Percentiles rank a stretch among this genome's conserved stretches.
Evolutionary conservation across 1,140 invertebrate species (phyloP).

Genomic region (Parapsyche elsis): DNA sequence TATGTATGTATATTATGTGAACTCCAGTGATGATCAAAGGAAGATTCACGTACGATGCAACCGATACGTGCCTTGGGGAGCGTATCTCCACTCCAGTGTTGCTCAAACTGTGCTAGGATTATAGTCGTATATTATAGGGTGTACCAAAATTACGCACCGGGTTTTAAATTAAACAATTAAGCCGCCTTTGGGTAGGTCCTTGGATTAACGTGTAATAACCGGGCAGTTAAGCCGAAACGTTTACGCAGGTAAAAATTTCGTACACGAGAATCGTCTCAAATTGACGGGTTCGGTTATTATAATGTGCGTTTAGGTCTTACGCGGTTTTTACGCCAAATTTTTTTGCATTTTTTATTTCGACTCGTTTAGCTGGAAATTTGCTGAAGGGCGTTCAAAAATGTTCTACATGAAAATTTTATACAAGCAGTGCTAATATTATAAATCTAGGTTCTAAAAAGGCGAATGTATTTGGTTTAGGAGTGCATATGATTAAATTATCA

Average conservation of each 20-base stretch:
- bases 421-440: too few relatives aligned
- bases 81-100: too few relatives aligned
- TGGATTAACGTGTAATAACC: neutral
- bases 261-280: constrained; percentile 15
- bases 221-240: constrained; percentile 18
- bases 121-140: too few relatives aligned
- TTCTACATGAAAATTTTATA: too few relatives aligned
- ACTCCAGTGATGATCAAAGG: constrained; percentile 4
- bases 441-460: too few relatives aligned
- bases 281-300: constrained; percentile 17
- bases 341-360: too few relatives aligned
- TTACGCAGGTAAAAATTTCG: constrained; percentile 13
- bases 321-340: neutral
- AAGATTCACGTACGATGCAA: neutral
- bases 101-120: too few relatives aligned
- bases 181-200: neutral
- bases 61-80: neutral
- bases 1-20: too few relatives aligned
- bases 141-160: neutral
- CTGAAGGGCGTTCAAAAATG: too few relatives aligned
- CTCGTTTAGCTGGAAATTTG: too few relatives aligned
- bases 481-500: too few relatives aligned
- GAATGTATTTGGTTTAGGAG: too few relatives aligned
- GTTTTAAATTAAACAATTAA: constrained; percentile 11
- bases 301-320: neutral